Base-by-base conservation (phyloP, 2,888 invertebrate species). In the Sabatieria punctata region DNA sequence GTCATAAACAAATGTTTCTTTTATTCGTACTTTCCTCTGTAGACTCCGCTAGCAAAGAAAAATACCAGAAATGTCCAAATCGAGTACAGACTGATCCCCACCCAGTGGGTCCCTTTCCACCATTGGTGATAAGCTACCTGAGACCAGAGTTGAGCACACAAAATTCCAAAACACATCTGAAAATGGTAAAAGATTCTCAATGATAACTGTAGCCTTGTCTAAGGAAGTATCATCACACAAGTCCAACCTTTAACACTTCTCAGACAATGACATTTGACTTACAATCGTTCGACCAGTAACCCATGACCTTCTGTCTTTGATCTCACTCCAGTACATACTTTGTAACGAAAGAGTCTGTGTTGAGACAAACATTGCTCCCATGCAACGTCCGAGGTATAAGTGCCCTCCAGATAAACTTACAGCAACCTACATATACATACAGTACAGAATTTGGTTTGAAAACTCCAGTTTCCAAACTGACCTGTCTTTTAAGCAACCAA, bases 301-400 rank as follows among this genome's bases (percentile, higher is more conserved):
- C 38, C 38, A 38, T 13, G 38, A 11, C 19, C n/a, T 21, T 21
- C 38, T 38, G 6, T 13, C n/a, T 18, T 8, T 21, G 15, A 19
- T n/a, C 11, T 38, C 38, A 8, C n/a, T 6, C 38, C 38, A 38
- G 38, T 38, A 38, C 15, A 38, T 6, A 6, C 15, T 21, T 21
- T 38, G 38, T 18, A 21, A 13, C 8, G 38, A 38, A 8, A 21
- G 19, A 6, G 19, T n/a, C 6, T 38, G 38, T 8, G 19, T 38
- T 13, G 38, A n/a, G 38, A 38, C 38, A 21, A 38, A 38, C 15
- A 19, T n/a, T n/a, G 38, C 38, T 8, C 38, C 38, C 38, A 38
- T 38, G n/a, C 11, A 19, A 8, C 22, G n/a, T 8, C 38, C 38
- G 15, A 38, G 38, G 19, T 18, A 6, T 8, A 38, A 21, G n/a